Conservation (phyloP, 2,113 vertebrate species). For the Microcebus tavaratra region DNA sequence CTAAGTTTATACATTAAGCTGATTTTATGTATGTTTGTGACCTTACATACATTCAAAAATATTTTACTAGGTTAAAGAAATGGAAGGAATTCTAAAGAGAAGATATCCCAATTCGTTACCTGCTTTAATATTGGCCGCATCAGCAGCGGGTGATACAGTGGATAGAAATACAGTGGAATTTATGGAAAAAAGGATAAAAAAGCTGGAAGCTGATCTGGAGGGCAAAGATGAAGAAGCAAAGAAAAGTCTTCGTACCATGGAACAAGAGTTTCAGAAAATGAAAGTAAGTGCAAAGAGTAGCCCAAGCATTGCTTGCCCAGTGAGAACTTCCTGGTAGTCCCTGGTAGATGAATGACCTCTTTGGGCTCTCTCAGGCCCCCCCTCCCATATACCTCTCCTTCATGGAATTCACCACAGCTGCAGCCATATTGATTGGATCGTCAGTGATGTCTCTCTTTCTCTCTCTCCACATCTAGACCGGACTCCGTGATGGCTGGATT, state of each 20-base stretch:
- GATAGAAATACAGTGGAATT: conserved; percentile 85
- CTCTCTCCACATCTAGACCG: background rate
- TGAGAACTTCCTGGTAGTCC: background rate
- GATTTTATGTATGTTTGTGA: conserved; percentile 7
- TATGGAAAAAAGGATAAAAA: conserved; percentile 91
- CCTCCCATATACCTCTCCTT: background rate
- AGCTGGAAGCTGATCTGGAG: conserved; percentile 94
- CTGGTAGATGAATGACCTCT: background rate
- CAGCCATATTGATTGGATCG: background rate
- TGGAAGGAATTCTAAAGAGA: conserved; percentile 92
- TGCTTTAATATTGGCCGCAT: conserved; percentile 93
- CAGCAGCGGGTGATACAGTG: conserved; percentile 79
- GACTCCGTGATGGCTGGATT: background rate
- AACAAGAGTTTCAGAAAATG: conserved; percentile 93
- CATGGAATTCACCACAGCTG: too few relatives aligned
- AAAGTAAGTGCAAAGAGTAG: conserved; percentile 85
- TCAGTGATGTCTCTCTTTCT: background rate
- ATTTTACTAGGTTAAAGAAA: conserved; percentile 92
- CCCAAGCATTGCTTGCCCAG: background rate
- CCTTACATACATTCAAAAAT: conserved; percentile 20
- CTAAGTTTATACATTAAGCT: conserved; percentile 15
- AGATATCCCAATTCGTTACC: conserved; percentile 94
- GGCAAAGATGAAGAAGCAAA: conserved; percentile 94
- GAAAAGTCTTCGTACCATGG: conserved; percentile 91
- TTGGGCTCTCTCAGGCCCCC: background rate